Conservation (phyloP, 2,888 invertebrate species). For the Cotesia congregata region DNA sequence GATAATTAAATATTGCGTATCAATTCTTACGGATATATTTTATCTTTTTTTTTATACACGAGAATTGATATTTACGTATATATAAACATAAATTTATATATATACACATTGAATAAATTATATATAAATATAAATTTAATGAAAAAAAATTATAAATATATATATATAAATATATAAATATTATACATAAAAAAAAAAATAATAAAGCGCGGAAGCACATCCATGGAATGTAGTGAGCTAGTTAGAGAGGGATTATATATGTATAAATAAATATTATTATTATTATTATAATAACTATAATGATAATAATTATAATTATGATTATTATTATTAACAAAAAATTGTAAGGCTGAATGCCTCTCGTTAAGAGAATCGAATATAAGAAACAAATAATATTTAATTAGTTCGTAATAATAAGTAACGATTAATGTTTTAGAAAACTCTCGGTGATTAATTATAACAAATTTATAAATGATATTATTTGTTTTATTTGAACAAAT, state of each 20-base stretch:
- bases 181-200: slow-evolving; percentile 43
- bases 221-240: slow-evolving; percentile 65
- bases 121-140: slow-evolving; percentile 55
- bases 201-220: slow-evolving; percentile 50
- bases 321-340: slow-evolving; percentile 36
- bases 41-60: neutral
- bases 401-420: slow-evolving; percentile 34
- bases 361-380: slow-evolving; percentile 45
- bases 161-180: slow-evolving; percentile 37
- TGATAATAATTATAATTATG: neutral
- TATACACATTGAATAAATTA: slow-evolving; percentile 46
- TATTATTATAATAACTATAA: neutral
- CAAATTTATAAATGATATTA: neutral
- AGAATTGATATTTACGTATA: slow-evolving; percentile 1
- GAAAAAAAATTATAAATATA: slow-evolving; percentile 33
- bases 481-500: neutral
- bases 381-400: slow-evolving; percentile 44
- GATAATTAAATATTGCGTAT: neutral
- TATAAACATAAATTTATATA: slow-evolving; percentile 19
- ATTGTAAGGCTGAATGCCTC: slow-evolving; percentile 48
- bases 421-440: slow-evolving; percentile 21
- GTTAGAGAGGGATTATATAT: slow-evolving; percentile 64
- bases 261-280: slow-evolving; percentile 52
- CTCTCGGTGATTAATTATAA: slow-evolving; percentile 10
- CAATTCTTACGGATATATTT: slow-evolving; percentile 12